Evolutionary conservation across 2,113 vertebrate species (phyloP).

Genomic region (Eretmochelys imbricata): DNA sequence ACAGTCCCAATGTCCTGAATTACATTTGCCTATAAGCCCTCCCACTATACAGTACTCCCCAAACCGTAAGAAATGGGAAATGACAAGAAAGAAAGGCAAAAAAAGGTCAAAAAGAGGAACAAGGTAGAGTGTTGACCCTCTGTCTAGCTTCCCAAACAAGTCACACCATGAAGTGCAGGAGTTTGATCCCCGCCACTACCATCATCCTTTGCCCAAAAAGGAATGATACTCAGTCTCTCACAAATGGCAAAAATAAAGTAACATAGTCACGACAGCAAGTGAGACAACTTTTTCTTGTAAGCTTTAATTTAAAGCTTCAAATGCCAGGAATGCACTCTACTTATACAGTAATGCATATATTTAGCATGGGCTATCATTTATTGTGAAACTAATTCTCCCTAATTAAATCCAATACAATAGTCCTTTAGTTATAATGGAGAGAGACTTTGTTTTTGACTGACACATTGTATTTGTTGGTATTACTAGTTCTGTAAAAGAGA

Average conservation of each 20-base stretch:
- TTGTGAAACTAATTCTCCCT: slow-evolving; percentile 59
- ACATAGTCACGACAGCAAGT: neutral
- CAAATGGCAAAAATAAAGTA: neutral
- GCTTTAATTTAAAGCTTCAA: neutral
- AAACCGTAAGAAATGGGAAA: neutral
- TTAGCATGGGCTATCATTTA: slow-evolving; percentile 63
- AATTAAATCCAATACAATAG: slow-evolving; percentile 70
- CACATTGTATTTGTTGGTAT: slow-evolving; percentile 55
- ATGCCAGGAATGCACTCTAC: neutral
- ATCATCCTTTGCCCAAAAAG: neutral
- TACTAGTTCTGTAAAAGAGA: slow-evolving; percentile 43
- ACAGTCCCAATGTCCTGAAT: neutral
- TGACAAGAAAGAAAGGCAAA: neutral
- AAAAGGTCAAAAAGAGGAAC: neutral
- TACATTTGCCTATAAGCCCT: neutral
- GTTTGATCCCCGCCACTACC: neutral
- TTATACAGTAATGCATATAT: slow-evolving; percentile 35
- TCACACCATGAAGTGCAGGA: neutral
- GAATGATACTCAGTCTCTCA: neutral
- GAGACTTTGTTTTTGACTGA: slow-evolving; percentile 56
- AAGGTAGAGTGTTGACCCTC: neutral
- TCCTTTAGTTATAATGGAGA: slow-evolving; percentile 66
- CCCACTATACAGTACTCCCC: neutral
- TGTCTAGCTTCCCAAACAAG: neutral
- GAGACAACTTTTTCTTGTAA: neutral